Percentiles rank a stretch among this genome's conserved stretches.
Conservation (phyloP, 2,113 vertebrate genomes). For the Tragulus kanchil region DNA sequence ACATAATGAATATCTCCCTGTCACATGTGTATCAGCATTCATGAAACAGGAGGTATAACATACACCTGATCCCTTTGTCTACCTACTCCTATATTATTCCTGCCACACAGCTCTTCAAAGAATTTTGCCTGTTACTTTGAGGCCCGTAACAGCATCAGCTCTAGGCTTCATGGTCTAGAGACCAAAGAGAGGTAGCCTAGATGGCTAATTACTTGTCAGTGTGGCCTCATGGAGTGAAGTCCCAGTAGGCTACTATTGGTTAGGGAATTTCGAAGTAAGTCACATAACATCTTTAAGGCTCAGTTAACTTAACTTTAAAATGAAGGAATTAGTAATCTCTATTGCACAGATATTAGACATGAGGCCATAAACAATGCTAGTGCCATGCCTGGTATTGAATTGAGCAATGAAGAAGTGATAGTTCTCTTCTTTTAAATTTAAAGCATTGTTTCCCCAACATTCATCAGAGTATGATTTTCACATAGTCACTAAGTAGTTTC, state of each 20-base stretch:
- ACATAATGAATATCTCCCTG: not conserved
- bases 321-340: not conserved
- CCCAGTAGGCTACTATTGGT: not conserved
- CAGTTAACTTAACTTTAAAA: not conserved
- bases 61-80: not conserved
- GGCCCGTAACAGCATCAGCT: not conserved
- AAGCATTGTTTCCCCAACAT: not conserved
- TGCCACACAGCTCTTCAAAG: not conserved
- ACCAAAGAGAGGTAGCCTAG: not conserved
- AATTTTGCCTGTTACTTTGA: not conserved
- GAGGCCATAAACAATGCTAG: not conserved
- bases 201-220: not conserved
- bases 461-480: not conserved
- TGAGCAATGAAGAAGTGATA: not conserved
- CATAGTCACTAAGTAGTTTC: not conserved
- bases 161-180: not conserved
- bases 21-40: not conserved
- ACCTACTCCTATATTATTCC: not conserved
- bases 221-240: not conserved
- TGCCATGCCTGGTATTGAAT: not conserved
- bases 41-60: not conserved
- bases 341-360: not conserved
- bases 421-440: not conserved
- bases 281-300: not conserved
- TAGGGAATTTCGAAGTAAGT: not conserved